Conservation (phyloP, 2,888 invertebrate genomes). For the Ellobium chinense region DNA sequence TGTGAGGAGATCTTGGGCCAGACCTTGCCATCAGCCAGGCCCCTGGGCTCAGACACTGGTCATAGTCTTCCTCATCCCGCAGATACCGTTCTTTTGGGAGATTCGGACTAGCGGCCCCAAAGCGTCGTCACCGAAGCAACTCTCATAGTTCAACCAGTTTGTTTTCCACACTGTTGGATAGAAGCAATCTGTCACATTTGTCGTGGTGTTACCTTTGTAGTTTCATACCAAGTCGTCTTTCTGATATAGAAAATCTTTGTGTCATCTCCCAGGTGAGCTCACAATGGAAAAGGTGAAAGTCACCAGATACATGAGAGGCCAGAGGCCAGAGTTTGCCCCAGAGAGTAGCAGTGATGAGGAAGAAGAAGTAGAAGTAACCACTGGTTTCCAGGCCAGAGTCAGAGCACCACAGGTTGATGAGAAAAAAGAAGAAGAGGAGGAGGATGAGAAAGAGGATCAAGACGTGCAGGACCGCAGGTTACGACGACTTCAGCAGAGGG, state of each 20-base stretch:
- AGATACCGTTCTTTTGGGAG: no score
- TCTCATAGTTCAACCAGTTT: no score
- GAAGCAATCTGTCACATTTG: no score
- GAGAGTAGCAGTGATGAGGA: conserved; percentile 89
- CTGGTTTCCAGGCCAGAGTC: conserved; percentile 52
- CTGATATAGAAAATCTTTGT: not conserved
- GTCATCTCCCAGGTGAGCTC: conserved; percentile 87
- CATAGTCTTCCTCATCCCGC: no score
- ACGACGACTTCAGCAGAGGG: conserved; percentile 83
- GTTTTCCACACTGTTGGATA: no score
- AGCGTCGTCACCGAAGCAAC: no score
- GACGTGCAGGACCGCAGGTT: conserved; percentile 90
- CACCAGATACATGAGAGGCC: conserved; percentile 97
- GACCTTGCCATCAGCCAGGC: no score
- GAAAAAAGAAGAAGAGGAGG: conserved; percentile 55
- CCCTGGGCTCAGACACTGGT: no score
- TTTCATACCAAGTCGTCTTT: not conserved
- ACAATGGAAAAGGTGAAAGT: conserved; percentile 99
- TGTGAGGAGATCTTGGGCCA: no score
- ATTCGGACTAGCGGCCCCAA: no score
- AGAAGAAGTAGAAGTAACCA: conserved; percentile 84
- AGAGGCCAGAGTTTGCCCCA: conserved; percentile 96
- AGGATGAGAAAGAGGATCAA: conserved; percentile 59
- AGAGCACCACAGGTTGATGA: conserved; percentile 48
- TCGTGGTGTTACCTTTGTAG: no score